A percentile compares a stretch with the other conserved stretches of the same genome.
Conservation (phyloP, 2,797 vertebrate genomes). For the Smutsia temminckii region DNA sequence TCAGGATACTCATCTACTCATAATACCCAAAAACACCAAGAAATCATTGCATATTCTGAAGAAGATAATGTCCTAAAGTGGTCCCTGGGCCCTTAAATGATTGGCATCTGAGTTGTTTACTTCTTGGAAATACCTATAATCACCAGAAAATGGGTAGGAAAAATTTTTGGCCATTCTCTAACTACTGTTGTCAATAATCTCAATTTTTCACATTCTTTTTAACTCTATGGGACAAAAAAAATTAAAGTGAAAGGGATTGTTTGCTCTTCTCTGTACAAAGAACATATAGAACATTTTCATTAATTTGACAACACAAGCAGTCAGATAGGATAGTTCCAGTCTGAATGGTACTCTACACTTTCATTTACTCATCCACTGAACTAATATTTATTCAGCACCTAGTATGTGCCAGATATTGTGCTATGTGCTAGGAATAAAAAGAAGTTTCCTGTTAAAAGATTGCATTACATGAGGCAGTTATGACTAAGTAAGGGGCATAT, state of each 20-base stretch:
- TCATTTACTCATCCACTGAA: neutral
- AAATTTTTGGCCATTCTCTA: neutral
- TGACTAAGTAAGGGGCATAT: neutral
- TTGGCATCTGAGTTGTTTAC: neutral
- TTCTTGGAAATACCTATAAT: constrained; percentile 5
- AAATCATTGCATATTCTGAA: neutral
- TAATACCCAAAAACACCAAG: neutral
- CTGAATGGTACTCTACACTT: neutral
- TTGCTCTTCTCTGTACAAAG: neutral
- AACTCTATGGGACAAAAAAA: neutral
- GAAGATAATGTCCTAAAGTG: neutral
- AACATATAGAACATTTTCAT: neutral
- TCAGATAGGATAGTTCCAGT: neutral
- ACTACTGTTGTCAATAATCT: neutral
- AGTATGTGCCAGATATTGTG: neutral
- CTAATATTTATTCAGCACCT: neutral
- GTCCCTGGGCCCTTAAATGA: neutral
- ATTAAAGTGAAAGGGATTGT: neutral
- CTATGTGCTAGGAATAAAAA: constrained; percentile 9
- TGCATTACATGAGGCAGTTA: neutral
- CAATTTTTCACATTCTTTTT: constrained; percentile 3
- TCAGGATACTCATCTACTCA: neutral
- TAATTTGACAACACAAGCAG: neutral
- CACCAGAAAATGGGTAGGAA: neutral
- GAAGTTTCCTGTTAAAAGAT: neutral